Base-by-base conservation (phyloP, 2,888 invertebrate species). In the Adelphocoris suturalis region DNA sequence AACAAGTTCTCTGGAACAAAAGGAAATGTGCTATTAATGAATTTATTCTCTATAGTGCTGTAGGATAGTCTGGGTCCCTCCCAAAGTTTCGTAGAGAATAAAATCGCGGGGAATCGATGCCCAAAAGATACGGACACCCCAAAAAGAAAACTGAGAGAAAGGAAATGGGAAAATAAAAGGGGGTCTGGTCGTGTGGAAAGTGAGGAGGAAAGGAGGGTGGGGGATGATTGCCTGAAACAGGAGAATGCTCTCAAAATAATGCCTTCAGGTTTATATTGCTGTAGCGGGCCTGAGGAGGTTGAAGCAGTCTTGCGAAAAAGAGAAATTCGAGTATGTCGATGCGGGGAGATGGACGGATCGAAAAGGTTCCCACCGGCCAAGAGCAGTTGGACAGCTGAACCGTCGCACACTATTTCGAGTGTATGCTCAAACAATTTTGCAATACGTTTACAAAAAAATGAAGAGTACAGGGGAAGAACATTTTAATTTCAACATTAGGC, bases 161-260 rank as follows among this genome's bases (percentile, higher is more conserved):
- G 19, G 80, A 19, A 48, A 46, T n/a, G 14, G 80, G 80, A 46
- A 23, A 82, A 82, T 27, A 14, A 52, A 82, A 82, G 27, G 27
- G 47, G 52, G 52, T 11, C 11, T 48, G 52, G 52, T 52, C 82
- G 27, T 19, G 48, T 23, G 52, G 52, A 82, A 82, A 82, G 52
- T 48, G 82, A n/a, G n/a, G 27, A 27, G 4, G 52, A 23, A 23
- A 19, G 23, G 23, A 0, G 23, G 11, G 57, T 3, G 5, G 84
- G 84, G 84, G 85, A 85, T 85, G 85, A 85, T 85, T 85, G 85
- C 55, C 85, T 37, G 85, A 85, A 85, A 85, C 85, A 85, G 85
- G 85, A 85, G 85, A 85, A 85, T 85, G 85, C 85, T 85, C 85
- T 85, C 85, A 85, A 85, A 57, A 85, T 85, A 85, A 85, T 85